Evolutionary conservation across 2,888 invertebrate species (phyloP), one percentile per base, ranked within the genome.

Genomic region (Melieria picta): DNA sequence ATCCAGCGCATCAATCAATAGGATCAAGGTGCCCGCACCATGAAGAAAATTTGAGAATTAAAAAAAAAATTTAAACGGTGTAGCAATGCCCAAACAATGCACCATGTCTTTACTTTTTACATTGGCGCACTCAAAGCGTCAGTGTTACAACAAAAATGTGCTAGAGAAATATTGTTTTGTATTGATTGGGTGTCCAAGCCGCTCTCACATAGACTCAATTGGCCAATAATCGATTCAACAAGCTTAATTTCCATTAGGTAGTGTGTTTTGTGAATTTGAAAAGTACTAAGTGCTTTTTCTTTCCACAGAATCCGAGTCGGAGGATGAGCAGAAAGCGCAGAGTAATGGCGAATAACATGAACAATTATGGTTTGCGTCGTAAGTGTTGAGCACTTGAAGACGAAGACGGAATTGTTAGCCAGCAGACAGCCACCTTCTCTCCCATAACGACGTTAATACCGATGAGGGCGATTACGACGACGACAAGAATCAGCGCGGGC

Each of bases 291-390:
- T 50, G n/a, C 16, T 4, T 16, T 16, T 50, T 60, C 42, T 13
- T 16, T 68, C 84, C 80, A 4, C 72, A 87, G 87, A 87, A 81
- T 85, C 86, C 30, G 87, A 87, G 80, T 87, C 87, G 72, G 87
- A 87, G 72, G 87, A 87, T 75, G 87, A 87, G 74, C 85, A 84
- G 75, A 84, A 81, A 72, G 67, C 69, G 16, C 72, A 75, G 69
- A 71, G 72, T 52, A 79, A 81, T 72, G 83, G 80, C 76, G 83
- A 84, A 74, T 82, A 83, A 81, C 76, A 77, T 45, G 16, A 48
- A 16, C 52, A 52, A 52, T 67, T 60, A 48, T 60, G 61, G 45
- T 60, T 67, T 30, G 30, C 30, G 30, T 30, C 30, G 30, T 30
- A 30, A 30, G 30, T 30, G 30, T 30, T 30, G 30, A 30, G 30